These are phyloP conservation scores for Ancistrus triradiatus DNA, from an alignment of 2,113 vertebrate species.

Conservation along the genomic window DNA sequence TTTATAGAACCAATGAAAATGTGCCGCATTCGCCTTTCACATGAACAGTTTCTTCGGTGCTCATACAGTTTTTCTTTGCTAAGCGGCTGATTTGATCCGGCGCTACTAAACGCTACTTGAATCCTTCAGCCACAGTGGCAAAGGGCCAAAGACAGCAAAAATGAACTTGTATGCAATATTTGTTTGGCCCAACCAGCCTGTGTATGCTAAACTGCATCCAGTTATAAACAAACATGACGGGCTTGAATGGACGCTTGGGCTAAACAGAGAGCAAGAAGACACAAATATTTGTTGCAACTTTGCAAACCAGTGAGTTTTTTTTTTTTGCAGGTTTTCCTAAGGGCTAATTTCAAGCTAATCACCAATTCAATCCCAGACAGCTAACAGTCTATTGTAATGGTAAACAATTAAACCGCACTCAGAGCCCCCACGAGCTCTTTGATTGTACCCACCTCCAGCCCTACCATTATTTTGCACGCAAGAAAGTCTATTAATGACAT, in stretches of 20 bases:
- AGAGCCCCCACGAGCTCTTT: neutral
- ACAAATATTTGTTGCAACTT: constrained; percentile 10
- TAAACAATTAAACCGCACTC: neutral
- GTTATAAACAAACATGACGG: constrained; percentile 3
- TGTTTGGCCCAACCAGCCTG: too few species aligned
- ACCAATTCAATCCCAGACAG: constrained; percentile 12
- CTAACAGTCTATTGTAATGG: neutral
- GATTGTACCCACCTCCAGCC: neutral
- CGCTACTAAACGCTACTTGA: too few species aligned
- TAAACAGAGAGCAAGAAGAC: neutral
- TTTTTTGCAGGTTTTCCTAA: constrained; percentile 11
- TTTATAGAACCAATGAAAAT: too few species aligned
- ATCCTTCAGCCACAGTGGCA: too few species aligned
- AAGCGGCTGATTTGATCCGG: too few species aligned
- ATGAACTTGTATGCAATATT: too few species aligned
- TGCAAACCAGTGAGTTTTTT: constrained; percentile 11
- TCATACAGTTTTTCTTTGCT: too few species aligned
- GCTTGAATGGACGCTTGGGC: constrained; percentile 1
- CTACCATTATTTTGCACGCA: neutral
- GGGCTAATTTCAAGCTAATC: constrained; percentile 16
- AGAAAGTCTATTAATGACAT: too few species aligned
- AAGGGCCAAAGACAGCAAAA: too few species aligned
- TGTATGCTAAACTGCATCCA: neutral
- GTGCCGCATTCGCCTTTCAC: too few species aligned
- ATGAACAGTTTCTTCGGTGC: too few species aligned